Conservation (phyloP, 37 sponge, comb jelly and placozoan genomes). For the Ianthella basta region DNA sequence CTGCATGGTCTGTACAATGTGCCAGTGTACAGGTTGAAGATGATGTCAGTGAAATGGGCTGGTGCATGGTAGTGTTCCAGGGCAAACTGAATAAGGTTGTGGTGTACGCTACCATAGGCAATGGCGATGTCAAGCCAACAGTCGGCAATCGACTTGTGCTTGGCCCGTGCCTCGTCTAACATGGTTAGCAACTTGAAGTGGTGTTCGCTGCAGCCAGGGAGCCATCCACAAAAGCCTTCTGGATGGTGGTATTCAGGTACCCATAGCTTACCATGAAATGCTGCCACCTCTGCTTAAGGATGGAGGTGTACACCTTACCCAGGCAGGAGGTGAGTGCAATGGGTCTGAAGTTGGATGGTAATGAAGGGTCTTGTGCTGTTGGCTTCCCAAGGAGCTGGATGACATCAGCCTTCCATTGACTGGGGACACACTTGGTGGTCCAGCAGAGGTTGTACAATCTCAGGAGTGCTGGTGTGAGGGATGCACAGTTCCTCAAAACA, state of each 20-base stretch:
- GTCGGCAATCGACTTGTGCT: too few species aligned
- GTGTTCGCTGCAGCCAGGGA: conserved; percentile 43
- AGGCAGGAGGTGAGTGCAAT: neutral
- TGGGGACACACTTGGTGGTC: neutral
- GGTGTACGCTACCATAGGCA: too few species aligned
- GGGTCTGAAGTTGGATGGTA: neutral
- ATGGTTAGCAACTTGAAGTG: conserved; percentile 12
- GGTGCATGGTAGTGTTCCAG: conserved; percentile 44
- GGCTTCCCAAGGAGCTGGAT: conserved; percentile 1
- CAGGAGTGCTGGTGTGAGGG: neutral
- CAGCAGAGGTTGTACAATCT: conserved; percentile 26
- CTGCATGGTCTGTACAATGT: conserved; percentile 2
- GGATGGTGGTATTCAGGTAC: conserved; percentile 34
- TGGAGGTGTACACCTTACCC: conserved; percentile 12
- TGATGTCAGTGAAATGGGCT: neutral
- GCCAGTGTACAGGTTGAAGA: conserved; percentile 16
- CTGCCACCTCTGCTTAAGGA: conserved; percentile 21
- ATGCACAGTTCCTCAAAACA: conserved; percentile 28
- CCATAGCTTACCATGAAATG: conserved; percentile 26
- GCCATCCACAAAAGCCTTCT: conserved; percentile 28
- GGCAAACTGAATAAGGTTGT: too few species aligned
- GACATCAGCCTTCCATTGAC: conserved; percentile 18
- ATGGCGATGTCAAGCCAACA: too few species aligned
- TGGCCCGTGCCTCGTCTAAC: conserved; percentile 20
- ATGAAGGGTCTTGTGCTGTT: conserved; percentile 7